Evolutionary conservation across 2,797 vertebrate genomes (phyloP), one percentile per base, ranked within the genome.

Genomic region (Rhynchotus rufescens): DNA sequence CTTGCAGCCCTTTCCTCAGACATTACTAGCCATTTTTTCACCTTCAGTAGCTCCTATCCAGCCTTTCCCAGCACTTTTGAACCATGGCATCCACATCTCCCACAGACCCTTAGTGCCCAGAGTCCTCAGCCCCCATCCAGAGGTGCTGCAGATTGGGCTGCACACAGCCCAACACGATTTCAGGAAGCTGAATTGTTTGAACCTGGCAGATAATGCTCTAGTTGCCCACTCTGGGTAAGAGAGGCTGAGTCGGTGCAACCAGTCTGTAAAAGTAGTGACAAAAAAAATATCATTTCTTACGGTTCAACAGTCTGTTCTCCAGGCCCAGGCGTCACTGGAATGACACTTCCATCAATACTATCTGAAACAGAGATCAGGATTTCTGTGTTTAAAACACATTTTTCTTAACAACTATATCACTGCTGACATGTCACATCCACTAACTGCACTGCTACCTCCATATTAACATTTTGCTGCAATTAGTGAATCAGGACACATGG

Each of bases 221-320:
- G 17, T 30, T 44, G 69, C 2, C 2, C 0, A 2, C n/a, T 88
- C 40, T 34, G 73, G 45, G 52, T 5, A 45, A 71, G 20, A 57
- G 15, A 79, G n/a, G 61, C 15, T 54, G 61, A 32, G n/a, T 25
- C 34, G 28, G 36, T 86, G n/a, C 3, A 87, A 34, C 11, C 67
- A 45, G 52, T 76, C 22, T 75, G 26, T 20, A 72, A 87, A 86
- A 88, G 30, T 2, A 3, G 52, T 15, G n/a, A 80, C 25, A 93
- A 61, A 93, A 93, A 93, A 2, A 72, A 30, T 10, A 82, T 1
- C 56, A 19, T 61, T 96, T 51, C 99, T 96, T 98, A 99, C 99
- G 98, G 98, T 97, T 98, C 97, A 92, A 98, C 95, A 52, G 97
- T 97, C 95, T 98, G 97, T 85, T 98, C 98, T 93, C 97, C 98